These are phyloP conservation scores for Pectinophora gossypiella DNA, from an alignment of 1,140 invertebrate species.

Conservation along the genomic window DNA sequence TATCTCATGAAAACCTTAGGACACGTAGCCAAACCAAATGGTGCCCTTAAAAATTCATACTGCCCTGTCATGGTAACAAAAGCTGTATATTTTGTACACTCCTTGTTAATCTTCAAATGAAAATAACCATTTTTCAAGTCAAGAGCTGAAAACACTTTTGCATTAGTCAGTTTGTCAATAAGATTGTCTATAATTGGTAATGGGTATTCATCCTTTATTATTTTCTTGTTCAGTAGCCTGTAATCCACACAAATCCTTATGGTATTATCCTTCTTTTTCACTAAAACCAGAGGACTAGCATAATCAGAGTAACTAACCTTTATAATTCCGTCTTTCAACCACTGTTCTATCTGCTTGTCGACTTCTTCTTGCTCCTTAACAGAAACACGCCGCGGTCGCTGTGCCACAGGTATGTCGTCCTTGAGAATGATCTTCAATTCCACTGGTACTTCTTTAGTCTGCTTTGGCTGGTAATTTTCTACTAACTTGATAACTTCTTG, in stretches of 20 bases:
- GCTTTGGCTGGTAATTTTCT: neutral
- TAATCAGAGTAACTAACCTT: slow-evolving; percentile 18
- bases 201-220: slow-evolving; percentile 5
- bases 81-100: slow-evolving; percentile 3
- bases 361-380: slow-evolving; percentile 14
- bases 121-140: slow-evolving; percentile 4
- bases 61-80: neutral
- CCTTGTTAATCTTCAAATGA: slow-evolving; percentile 1
- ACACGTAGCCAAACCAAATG: slow-evolving; percentile 1
- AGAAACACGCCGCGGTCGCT: slow-evolving; percentile 16
- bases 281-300: slow-evolving; percentile 19
- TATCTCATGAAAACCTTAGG: slow-evolving; percentile 6
- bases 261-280: slow-evolving; percentile 14
- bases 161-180: neutral
- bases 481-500: neutral
- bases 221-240: slow-evolving; percentile 13
- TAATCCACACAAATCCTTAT: slow-evolving; percentile 17
- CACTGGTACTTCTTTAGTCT: slow-evolving; percentile 12
- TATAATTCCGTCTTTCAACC: slow-evolving; percentile 14
- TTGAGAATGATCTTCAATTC: slow-evolving; percentile 17
- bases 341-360: slow-evolving; percentile 17
- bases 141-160: neutral
- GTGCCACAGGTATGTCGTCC: slow-evolving; percentile 23
- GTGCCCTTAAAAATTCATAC: slow-evolving; percentile 5
- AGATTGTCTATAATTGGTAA: slow-evolving; percentile 1